Conservation (phyloP, 2,797 vertebrate genomes). For the Coranthus polyacanthus region DNA sequence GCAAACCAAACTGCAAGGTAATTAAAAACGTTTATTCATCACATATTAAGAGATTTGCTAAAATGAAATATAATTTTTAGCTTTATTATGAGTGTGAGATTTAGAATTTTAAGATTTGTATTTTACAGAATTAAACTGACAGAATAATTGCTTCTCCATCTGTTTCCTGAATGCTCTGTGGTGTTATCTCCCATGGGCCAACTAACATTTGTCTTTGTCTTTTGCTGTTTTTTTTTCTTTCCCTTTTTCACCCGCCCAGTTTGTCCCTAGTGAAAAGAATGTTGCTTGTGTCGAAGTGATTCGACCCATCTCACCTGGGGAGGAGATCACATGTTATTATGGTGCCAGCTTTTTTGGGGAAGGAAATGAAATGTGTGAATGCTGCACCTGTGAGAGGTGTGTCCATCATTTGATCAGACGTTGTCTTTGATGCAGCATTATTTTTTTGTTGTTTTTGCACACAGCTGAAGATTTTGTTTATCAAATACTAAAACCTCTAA, state of each 20-base stretch:
- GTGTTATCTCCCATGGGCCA: constrained; percentile 40
- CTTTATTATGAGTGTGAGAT: background rate
- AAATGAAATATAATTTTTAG: background rate
- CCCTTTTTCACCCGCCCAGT: constrained; percentile 78
- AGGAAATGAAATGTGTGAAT: constrained; percentile 95
- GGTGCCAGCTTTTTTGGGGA: constrained; percentile 96
- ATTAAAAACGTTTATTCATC: constrained; percentile 9
- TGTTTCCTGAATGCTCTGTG: constrained; percentile 25
- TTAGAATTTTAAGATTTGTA: background rate
- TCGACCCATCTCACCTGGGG: constrained; percentile 92
- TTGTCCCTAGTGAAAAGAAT: constrained; percentile 92
- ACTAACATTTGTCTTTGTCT: constrained; percentile 62
- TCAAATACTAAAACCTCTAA: background rate
- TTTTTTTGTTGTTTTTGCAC: no score
- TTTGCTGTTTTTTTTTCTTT: constrained; percentile 12
- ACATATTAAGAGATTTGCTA: no score
- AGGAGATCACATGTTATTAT: constrained; percentile 97
- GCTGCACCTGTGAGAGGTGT: constrained; percentile 95
- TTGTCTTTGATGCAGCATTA: constrained; percentile 3
- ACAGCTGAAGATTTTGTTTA: background rate
- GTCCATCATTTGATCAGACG: constrained; percentile 24
- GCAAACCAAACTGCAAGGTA: constrained; percentile 96
- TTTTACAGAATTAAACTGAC: background rate
- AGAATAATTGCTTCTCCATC: background rate
- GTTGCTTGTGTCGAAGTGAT: constrained; percentile 93